Evolutionary conservation across 1,140 invertebrate species (phyloP).

Genomic region (Temnothorax nylanderi): DNA sequence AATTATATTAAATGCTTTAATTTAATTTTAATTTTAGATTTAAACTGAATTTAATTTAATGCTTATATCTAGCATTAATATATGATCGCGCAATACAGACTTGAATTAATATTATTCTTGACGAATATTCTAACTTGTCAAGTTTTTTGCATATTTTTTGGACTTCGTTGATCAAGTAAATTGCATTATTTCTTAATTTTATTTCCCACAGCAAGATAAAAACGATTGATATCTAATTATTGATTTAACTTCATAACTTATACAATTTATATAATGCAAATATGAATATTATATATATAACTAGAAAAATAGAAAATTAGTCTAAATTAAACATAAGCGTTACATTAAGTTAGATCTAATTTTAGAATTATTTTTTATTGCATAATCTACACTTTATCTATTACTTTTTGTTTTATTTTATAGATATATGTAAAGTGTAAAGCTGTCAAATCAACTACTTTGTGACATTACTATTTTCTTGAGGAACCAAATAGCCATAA

Average conservation of each 20-base stretch:
- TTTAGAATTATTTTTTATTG: neutral
- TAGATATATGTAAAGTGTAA: neutral
- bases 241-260: neutral
- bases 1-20: neutral
- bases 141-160: neutral
- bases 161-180: neutral
- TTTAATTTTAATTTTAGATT: neutral
- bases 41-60: neutral
- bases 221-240: neutral
- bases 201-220: neutral
- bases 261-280: neutral
- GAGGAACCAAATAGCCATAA: neutral
- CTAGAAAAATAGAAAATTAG: neutral
- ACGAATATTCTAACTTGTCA: neutral
- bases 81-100: no score
- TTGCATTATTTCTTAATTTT: slow-evolving; percentile 7
- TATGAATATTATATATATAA: no score
- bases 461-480: neutral
- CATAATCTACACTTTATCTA: neutral
- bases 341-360: neutral
- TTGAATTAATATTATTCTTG: neutral
- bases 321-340: neutral
- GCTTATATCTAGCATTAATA: no score
- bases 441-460: neutral
- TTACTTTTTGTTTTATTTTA: neutral